Evolutionary conservation across 2,113 vertebrate genomes (phyloP).

Genomic region (Pseudopodoces humilis): DNA sequence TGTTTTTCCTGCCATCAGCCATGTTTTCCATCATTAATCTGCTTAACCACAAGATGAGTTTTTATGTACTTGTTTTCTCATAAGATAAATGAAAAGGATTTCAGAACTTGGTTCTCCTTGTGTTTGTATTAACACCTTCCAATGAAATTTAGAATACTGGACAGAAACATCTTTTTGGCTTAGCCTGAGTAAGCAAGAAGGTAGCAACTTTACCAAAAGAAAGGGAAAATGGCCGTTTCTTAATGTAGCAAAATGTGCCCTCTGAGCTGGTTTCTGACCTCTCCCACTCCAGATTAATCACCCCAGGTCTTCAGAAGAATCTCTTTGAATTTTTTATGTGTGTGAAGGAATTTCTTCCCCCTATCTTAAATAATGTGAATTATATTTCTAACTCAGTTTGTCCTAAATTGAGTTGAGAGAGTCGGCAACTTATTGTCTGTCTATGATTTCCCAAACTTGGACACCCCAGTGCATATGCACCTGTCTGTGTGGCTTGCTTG

Average conservation of each 20-base stretch:
- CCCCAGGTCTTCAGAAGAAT: background rate
- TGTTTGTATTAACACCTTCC: background rate
- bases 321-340: background rate
- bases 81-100: background rate
- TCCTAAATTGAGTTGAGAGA: background rate
- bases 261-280: background rate
- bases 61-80: background rate
- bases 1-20: background rate
- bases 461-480: background rate
- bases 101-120: background rate
- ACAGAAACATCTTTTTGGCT: background rate
- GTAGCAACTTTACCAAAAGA: background rate
- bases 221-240: background rate
- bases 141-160: background rate
- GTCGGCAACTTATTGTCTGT: background rate
- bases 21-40: background rate
- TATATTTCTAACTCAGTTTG: background rate
- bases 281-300: background rate
- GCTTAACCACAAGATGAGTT: background rate
- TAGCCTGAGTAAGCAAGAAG: background rate
- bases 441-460: background rate
- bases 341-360: background rate
- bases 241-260: background rate
- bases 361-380: background rate
- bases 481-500: rapidly evolving